A percentile compares a stretch with the other conserved stretches of the same genome.
These are phyloP conservation scores for Lepus europaeus DNA, from an alignment of 2,113 vertebrate species.

Conservation along the genomic window DNA sequence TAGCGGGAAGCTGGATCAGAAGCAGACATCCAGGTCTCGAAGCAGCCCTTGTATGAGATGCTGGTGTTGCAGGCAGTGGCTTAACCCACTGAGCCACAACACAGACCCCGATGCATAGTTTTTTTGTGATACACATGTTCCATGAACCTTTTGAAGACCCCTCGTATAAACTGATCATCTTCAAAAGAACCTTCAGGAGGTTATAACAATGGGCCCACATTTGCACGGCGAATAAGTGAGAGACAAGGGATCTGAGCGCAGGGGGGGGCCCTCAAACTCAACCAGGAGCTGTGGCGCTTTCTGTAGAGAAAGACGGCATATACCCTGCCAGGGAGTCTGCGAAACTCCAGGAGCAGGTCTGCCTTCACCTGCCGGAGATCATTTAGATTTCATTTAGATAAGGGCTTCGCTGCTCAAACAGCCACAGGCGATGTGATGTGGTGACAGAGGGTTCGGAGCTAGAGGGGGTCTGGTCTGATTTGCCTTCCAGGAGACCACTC, in stretches of 20 bases:
- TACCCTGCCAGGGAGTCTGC: constrained; percentile 2
- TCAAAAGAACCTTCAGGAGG: neutral
- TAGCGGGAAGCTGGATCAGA: too few relatives aligned
- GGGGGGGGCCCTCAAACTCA: neutral
- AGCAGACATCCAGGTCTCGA: too few relatives aligned
- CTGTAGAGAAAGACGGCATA: neutral
- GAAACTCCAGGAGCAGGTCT: neutral
- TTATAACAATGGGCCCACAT: neutral
- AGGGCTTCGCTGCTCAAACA: constrained; percentile 13
- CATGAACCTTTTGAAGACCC: neutral
- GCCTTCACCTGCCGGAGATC: constrained; percentile 4
- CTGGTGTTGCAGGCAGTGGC: too few relatives aligned
- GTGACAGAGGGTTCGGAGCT: neutral
- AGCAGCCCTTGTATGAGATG: too few relatives aligned
- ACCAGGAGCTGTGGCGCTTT: neutral
- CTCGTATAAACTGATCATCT: neutral
- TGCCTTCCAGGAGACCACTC: constrained; percentile 35
- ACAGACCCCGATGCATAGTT: too few relatives aligned
- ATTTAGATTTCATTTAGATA: constrained; percentile 65
- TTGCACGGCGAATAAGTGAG: neutral
- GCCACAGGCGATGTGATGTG: neutral
- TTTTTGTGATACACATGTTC: too few relatives aligned
- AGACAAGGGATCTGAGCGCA: neutral
- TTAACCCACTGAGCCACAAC: too few relatives aligned
- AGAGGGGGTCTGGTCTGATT: constrained; percentile 25